Evolutionary conservation across 37 sponge, comb jelly and placozoan species (phyloP).

Genomic region (Chondrilla cf. caribensis): DNA sequence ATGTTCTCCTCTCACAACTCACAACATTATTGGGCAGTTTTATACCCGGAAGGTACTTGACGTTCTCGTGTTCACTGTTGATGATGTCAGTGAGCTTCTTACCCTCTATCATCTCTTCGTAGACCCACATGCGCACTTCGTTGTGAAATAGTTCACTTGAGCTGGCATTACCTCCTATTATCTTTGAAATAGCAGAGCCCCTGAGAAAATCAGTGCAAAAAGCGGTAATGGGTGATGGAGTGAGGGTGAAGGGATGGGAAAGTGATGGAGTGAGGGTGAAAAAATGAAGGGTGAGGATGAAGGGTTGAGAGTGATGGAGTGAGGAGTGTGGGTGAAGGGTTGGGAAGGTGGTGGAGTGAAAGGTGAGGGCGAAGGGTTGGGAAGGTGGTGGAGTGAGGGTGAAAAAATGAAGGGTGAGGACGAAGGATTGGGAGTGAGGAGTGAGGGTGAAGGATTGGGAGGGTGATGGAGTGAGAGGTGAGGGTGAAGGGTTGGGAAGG

Average conservation of each 20-base stretch:
- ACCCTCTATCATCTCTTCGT: constrained; percentile 87
- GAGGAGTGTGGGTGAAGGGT: too few species aligned
- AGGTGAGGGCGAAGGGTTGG: too few species aligned
- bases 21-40: constrained; percentile 89
- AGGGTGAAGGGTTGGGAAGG: too few species aligned
- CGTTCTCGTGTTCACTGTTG: constrained; percentile 89
- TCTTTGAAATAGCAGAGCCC: constrained; percentile 91
- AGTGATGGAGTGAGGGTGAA: not conserved
- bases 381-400: too few species aligned
- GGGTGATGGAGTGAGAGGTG: too few species aligned
- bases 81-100: constrained; percentile 92
- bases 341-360: too few species aligned
- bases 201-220: constrained; percentile 22
- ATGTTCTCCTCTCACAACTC: too few species aligned
- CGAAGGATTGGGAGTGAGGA: too few species aligned
- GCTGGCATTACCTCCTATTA: constrained; percentile 77
- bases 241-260: not conserved
- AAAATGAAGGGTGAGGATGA: not conserved
- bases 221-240: not conserved
- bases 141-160: constrained; percentile 38
- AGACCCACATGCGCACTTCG: constrained; percentile 93
- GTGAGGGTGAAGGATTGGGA: too few species aligned
- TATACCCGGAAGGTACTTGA: constrained; percentile 92
- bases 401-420: too few species aligned
- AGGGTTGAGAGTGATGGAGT: not conserved